Base-by-base conservation (phyloP, 1,140 invertebrate genomes). In the Vollenhovia emeryi region DNA sequence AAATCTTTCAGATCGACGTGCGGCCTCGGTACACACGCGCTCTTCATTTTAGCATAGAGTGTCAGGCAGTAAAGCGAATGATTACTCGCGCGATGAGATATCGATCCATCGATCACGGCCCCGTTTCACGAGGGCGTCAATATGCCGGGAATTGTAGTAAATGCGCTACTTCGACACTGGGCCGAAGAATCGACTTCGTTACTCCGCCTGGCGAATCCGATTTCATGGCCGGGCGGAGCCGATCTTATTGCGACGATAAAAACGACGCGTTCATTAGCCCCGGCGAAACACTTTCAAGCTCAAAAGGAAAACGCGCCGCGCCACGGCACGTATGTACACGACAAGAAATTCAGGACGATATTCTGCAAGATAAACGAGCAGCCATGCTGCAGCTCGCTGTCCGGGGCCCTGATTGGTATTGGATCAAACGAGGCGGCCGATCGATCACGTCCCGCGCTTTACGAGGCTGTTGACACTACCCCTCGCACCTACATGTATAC, bases 341-440 rank as follows among this genome's bases (percentile, higher is more conserved):
- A 50, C 59, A 66, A 66, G 75, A 79, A 79, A 80, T 80, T 55
- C 66, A 80, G 64, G 78, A 80, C 36, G 64, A 80, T 80, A 80
- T 80, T 80, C 78, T 55, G 78, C 78, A 80, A 80, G 78, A 80
- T 80, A 80, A 80, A 80, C 78, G 78, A 80, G 78, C 78, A 30
- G 48, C 48, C 50, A 71, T 71, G 78, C 43, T 80, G 64, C 64
- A 80, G 64, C 64, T 40, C 48, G 64, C 78, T 48, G 48, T 57
- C 30, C 64, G 18, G 18, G n/a, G 4, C 64, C 64, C 64, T 80
- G 78, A 80, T 80, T 80, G 78, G 78, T 80, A 80, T 80, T 80
- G 64, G 78, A 80, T 80, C 78, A 80, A 80, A 80, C 78, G 78
- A 80, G 78, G 78, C 78, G 50, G 18, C 78, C 78, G 78, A 80